phyloP scores from a whole-genome alignment of 2,888 invertebrate species.

The Drosophila mimica region DNA sequence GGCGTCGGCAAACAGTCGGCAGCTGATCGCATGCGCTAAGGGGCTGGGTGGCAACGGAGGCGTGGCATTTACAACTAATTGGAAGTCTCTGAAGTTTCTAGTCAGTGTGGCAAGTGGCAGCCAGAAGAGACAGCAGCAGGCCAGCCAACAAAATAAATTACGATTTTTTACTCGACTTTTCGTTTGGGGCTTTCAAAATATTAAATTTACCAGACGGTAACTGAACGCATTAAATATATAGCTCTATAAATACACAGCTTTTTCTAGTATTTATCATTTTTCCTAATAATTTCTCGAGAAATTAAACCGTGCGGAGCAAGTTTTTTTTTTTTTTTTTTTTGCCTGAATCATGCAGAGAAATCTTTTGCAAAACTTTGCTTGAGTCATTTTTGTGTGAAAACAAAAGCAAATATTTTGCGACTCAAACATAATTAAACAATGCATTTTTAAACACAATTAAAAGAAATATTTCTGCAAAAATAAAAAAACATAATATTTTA shows the following conservation, averaged over 20 bases:
- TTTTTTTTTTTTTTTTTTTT: neutral
- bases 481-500: neutral
- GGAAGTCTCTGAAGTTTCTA: constrained; percentile 51
- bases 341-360: neutral
- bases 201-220: constrained; percentile 11
- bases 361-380: neutral
- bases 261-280: neutral
- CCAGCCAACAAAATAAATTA: constrained; percentile 32
- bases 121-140: constrained; percentile 5
- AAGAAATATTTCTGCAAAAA: neutral
- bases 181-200: constrained; percentile 11
- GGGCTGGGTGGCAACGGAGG: constrained; percentile 13
- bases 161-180: constrained; percentile 25
- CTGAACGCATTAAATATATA: constrained; percentile 1
- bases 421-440: neutral
- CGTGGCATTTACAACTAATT: constrained; percentile 67
- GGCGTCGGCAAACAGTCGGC: constrained; percentile 64
- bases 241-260: neutral
- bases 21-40: constrained; percentile 71
- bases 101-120: constrained; percentile 38
- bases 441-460: neutral
- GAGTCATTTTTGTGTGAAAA: neutral
- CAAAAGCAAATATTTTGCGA: neutral
- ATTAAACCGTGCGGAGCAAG: neutral
- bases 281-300: neutral